Conservation (phyloP, 92 coral and sea anemone genomes). For the Meandrina meandrites region DNA sequence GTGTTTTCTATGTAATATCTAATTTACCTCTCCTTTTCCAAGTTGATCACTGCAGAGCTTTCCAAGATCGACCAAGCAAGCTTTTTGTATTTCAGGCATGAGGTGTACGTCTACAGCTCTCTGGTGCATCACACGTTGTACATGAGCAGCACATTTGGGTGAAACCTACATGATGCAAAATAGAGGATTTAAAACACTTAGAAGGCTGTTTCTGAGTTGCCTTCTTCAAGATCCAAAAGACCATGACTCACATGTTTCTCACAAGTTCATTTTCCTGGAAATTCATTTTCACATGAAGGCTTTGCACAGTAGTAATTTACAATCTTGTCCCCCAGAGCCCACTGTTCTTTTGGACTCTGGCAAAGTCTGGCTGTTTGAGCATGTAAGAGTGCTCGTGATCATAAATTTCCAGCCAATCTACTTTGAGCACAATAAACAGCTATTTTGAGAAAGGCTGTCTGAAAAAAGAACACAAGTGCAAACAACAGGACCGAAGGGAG, state of each 20-base stretch:
- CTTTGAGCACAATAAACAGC: no score
- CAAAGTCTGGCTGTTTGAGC: no score
- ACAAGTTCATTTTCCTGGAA: not conserved
- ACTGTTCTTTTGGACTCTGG: no score
- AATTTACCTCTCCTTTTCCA: slow-evolving; percentile 79
- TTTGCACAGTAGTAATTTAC: no score
- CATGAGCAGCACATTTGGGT: slow-evolving; percentile 68
- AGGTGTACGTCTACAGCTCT: slow-evolving; percentile 89
- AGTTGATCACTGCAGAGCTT: slow-evolving; percentile 64
- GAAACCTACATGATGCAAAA: slow-evolving; percentile 51
- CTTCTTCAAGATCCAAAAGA: not conserved
- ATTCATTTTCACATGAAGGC: no score
- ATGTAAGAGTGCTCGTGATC: no score
- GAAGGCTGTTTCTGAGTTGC: not conserved
- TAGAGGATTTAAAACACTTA: not conserved
- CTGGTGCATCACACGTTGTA: slow-evolving; percentile 89
- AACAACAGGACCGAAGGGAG: no score
- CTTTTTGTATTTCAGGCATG: slow-evolving; percentile 83
- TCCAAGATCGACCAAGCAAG: slow-evolving; percentile 79
- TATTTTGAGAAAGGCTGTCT: no score
- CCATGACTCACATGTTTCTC: not conserved
- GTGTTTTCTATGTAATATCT: not conserved
- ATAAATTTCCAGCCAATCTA: no score
- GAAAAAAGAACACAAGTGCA: no score
- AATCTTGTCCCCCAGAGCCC: no score